Base-by-base conservation (phyloP, 2,113 vertebrate genomes). In the Nerophis lumbriciformis region DNA sequence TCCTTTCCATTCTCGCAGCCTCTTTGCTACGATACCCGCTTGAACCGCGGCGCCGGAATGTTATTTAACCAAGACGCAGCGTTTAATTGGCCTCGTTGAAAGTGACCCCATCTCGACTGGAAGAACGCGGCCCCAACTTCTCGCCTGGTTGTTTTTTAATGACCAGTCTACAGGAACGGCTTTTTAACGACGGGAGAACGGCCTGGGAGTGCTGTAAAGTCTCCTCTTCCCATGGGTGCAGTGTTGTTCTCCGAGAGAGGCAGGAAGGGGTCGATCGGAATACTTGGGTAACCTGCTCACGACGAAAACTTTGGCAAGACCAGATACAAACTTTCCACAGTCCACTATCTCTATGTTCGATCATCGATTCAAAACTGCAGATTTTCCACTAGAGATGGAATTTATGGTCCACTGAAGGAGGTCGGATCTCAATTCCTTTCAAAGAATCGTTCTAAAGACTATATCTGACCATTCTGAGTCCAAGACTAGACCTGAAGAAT, bases 71-170 rank as follows among this genome's bases (percentile, higher is more conserved):
- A 60, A 73, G 62, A 42, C 39, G 7, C 68, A 39, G 74, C 76
- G 67, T 77, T 87, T 85, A 85, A 88, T 88, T 81, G 76, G 82
- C 74, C 71, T 73, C 74, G 81, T 77, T 75, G 84, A 81, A 75
- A 78, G 67, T 77, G 84, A 88, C 82, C 81, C 72, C 52, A 16
- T 9, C 42, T 45, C 10, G 39, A 42, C 5, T 74, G 76, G 73
- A 81, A 58, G 78, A 78, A 82, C 72, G 58, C 61, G 76, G 74
- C 65, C 53, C 77, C 68, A 63, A 64, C 56, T 42, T 76, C 74
- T 69, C 48, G 71, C 72, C 77, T 71, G 76, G 65, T 83, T 87
- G 87, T 85, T 56, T 39, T 57, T 57, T 44, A 83, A 87, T 83
- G 83, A 81, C 78, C 68, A 51, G 72, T 73, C 69, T 9, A 49